Evolutionary conservation across 2,113 vertebrate species (phyloP).

Genomic region (Crotalus horridus): DNA sequence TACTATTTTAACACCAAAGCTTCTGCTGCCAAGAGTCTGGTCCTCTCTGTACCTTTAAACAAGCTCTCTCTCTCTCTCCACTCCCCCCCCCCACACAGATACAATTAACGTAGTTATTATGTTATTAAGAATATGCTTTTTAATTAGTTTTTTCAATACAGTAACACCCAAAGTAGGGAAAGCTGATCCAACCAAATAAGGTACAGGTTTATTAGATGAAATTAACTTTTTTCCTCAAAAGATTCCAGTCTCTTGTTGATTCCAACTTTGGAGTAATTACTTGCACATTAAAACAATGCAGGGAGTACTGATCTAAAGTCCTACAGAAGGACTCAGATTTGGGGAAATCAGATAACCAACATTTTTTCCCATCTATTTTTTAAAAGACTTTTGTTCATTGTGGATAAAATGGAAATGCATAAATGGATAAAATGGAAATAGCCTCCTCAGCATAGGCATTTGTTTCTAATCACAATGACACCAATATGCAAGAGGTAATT

Average conservation of each 20-base stretch:
- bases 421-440: background rate
- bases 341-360: background rate
- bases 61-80: background rate
- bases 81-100: background rate
- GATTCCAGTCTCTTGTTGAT: background rate
- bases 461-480: background rate
- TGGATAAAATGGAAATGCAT: background rate
- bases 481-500: background rate
- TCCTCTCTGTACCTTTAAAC: background rate
- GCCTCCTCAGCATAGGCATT: background rate
- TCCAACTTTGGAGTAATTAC: background rate
- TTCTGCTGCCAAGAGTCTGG: background rate
- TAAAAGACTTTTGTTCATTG: background rate
- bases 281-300: background rate
- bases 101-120: background rate
- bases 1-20: background rate
- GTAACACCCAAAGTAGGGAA: background rate
- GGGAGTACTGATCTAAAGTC: background rate
- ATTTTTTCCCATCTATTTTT: background rate
- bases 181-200: background rate
- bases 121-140: background rate
- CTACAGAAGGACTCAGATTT: background rate
- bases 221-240: background rate
- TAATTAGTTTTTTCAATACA: background rate
- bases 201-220: background rate